Evolutionary conservation across 2,113 vertebrate species (phyloP).

Genomic region (Gorsachius goisagi): DNA sequence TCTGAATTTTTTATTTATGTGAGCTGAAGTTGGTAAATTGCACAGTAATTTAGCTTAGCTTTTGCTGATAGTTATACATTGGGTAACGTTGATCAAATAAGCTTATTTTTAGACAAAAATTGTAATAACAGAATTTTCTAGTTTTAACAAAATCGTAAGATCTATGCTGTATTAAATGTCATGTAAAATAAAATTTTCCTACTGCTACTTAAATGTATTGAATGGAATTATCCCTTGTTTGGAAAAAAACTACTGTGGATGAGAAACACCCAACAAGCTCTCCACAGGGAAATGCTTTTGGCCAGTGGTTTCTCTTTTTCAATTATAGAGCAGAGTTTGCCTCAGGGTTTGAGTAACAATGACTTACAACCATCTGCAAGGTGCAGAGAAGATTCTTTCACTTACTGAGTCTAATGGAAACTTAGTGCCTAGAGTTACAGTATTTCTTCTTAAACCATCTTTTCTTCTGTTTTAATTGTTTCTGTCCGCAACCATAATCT

Average conservation of each 20-base stretch:
- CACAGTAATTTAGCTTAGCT: neutral
- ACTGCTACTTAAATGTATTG: neutral
- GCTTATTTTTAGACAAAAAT: neutral
- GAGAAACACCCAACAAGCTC: neutral
- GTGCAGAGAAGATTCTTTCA: neutral
- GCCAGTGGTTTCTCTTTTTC: neutral
- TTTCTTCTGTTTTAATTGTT: neutral
- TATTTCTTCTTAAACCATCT: neutral
- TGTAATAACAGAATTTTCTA: neutral
- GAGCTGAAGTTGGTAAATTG: neutral
- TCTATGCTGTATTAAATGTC: neutral
- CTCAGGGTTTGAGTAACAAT: neutral
- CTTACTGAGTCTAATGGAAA: neutral
- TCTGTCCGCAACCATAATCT: neutral
- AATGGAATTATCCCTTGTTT: neutral
- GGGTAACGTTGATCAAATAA: neutral
- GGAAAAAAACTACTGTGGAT: neutral
- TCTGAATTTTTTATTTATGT: neutral
- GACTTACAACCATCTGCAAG: neutral
- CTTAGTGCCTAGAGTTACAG: neutral
- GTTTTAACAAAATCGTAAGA: neutral
- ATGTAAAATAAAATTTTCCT: neutral
- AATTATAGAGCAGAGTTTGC: neutral
- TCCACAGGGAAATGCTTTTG: neutral
- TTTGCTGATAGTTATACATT: neutral